These are phyloP conservation scores for Merodon equestris DNA, from an alignment of 2,888 invertebrate species.

Conservation along the genomic window DNA sequence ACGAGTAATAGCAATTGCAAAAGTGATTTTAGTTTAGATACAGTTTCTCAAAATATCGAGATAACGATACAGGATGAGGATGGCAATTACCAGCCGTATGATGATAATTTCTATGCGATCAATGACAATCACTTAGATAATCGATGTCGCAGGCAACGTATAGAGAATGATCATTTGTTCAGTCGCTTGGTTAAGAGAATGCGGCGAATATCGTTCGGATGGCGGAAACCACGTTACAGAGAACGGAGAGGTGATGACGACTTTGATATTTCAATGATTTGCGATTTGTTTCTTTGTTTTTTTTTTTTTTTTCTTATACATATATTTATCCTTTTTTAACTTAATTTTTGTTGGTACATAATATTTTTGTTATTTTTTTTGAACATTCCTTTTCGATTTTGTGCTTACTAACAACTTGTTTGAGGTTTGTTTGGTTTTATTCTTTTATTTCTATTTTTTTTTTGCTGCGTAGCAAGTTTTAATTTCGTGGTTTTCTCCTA, in stretches of 20 bases:
- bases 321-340: neutral
- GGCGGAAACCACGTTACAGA: slow-evolving; percentile 78
- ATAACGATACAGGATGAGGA: slow-evolving; percentile 78
- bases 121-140: slow-evolving; percentile 72
- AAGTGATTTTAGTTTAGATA: slow-evolving; percentile 76
- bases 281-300: slow-evolving; percentile 45
- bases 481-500: neutral
- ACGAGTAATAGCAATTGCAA: slow-evolving; percentile 68
- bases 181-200: slow-evolving; percentile 77
- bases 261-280: slow-evolving; percentile 54
- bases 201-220: slow-evolving; percentile 77
- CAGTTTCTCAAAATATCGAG: slow-evolving; percentile 77
- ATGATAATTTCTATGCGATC: slow-evolving; percentile 75
- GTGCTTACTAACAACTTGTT: neutral
- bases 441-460: no score
- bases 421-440: no score
- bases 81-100: slow-evolving; percentile 76
- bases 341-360: neutral
- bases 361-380: neutral
- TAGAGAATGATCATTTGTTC: slow-evolving; percentile 75
- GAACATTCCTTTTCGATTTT: no score
- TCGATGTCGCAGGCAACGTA: slow-evolving; percentile 70
- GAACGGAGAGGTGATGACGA: slow-evolving; percentile 78
- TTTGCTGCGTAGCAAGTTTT: no score
- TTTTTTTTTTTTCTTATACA: slow-evolving; percentile 19